Evolutionary conservation across 2,113 vertebrate genomes (phyloP), one percentile per base, ranked within the genome.

Genomic region (Gorsachius goisagi): DNA sequence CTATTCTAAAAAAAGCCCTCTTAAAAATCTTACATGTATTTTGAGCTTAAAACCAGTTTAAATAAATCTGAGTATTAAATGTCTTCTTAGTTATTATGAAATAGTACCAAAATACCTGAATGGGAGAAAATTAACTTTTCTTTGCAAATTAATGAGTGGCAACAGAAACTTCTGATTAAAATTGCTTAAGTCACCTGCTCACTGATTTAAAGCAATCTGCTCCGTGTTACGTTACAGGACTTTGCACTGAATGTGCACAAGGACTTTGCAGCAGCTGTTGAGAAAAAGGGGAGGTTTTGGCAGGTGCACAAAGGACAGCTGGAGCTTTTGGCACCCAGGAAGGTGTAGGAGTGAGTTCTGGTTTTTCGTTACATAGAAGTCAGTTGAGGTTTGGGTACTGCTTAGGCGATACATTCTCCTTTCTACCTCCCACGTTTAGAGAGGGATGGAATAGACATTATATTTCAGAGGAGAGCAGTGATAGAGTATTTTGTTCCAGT

Each of bases 271-370:
- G 94, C 89, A 93, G 93, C 96, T 97, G 94, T 69, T 95, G 91
- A 95, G 84, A 68, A 79, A 92, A 92, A 78, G 14, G 7, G 86
- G 77, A 91, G 91, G 45, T 55, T 91, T 96, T 97, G 95, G 95
- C 95, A 96, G 87, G 93, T 95, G 95, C 84, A 91, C 89, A 95
- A 95, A 93, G 96, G 97, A 89, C 97, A 97, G 96, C 81, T 96
- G 97, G 84, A 91, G 85, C 87, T 97, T 95, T 96, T 97, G 95
- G 96, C 97, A 93, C 95, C 94, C 96, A 95, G 94, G 94, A 97
- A 97, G 74, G 93, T 95, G 96, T 97, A 93, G 97, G 97, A 97
- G 96, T 69, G 69, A 75, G 73, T 85, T 93, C 95, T 95, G 80
- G 94, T 87, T 95, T 97, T 95, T 79, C 2, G 0, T 97, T 97